Evolutionary conservation across 2,888 invertebrate species (phyloP).

Genomic region (Tholera decimalis): DNA sequence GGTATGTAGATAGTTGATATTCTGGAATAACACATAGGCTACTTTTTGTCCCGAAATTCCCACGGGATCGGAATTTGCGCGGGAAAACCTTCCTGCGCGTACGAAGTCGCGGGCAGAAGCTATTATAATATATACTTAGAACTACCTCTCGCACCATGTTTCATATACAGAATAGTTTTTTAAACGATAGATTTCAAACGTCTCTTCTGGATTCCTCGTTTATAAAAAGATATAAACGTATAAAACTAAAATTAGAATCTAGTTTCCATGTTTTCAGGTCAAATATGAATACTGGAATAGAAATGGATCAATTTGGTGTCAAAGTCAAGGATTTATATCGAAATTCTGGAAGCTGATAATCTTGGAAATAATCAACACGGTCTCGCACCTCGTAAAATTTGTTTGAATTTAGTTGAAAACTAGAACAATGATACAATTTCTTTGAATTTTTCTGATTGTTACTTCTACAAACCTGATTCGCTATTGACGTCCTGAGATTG

Average conservation of each 20-base stretch:
- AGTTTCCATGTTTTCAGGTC: slow-evolving; percentile 55
- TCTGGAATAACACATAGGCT: too few relatives aligned
- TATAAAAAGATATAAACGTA: slow-evolving; percentile 41
- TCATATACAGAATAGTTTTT: not conserved
- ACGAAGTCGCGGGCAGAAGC: too few relatives aligned
- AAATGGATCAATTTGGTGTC: slow-evolving; percentile 46
- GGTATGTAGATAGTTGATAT: too few relatives aligned
- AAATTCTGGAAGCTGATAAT: slow-evolving; percentile 29
- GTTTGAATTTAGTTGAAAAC: slow-evolving; percentile 36
- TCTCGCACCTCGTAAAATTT: slow-evolving; percentile 40
- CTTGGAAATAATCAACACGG: slow-evolving; percentile 32
- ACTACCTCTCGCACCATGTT: not conserved
- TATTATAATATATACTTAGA: not conserved
- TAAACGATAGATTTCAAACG: slow-evolving; percentile 18
- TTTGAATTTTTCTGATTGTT: slow-evolving; percentile 37
- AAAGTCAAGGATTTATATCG: slow-evolving; percentile 55
- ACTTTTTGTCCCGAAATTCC: too few relatives aligned
- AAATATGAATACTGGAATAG: slow-evolving; percentile 59
- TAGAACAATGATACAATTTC: slow-evolving; percentile 47
- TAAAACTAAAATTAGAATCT: slow-evolving; percentile 49
- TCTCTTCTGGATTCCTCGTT: slow-evolving; percentile 30
- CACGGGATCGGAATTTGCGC: too few relatives aligned
- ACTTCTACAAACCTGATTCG: slow-evolving; percentile 15
- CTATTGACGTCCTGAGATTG: slow-evolving; percentile 17
- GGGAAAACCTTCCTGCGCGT: too few relatives aligned